Base-by-base conservation (phyloP, 2,888 invertebrate species). In the Corbicula japonica region DNA sequence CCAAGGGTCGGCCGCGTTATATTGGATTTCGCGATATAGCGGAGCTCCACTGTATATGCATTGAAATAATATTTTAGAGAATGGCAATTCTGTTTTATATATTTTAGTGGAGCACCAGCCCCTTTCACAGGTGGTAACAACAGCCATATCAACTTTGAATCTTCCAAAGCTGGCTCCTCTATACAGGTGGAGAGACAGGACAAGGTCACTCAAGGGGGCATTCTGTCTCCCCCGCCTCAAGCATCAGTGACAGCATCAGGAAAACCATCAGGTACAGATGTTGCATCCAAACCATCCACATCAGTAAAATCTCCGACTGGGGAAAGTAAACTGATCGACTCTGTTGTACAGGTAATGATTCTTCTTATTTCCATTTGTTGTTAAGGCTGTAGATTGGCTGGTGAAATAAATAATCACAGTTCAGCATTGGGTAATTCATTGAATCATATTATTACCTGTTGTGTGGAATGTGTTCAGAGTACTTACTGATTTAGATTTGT, bases 111-210 rank as follows among this genome's bases (percentile, higher is more conserved):
- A 54, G 88, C 76, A 23, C 92, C 92, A 26, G 78, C 86, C 21
- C 92, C 92, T 12, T 91, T 88, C 80, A 48, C 61, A 23, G 54
- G 54, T 28, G 18, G 18, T 15, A 68, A 76, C 48, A 78, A 80
- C 72, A 80, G 83, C 50, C 84, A 86, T 56, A 90, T 91, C 26
- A 95, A 95, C 83, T 97, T 97, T 93, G 96, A 96, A 79, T 96
- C 96, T 26, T 96, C 96, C 0, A 96, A 96, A 0, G 96, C 96
- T 90, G 95, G 96, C 93, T 97, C 97, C 86, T 95, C 96, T 61
- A 97, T 97, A 84, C 95, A 96, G 6, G 96, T 97, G 58, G 97
- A 97, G 93, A 96, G 95, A 85, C 95, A 95, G 71, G 96, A 96
- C 77, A 86, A 88, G 66, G 88, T 91, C 12, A 91, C 91, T 8